A percentile compares a stretch with the other conserved stretches of the same genome.
These are phyloP conservation scores for Synanthedon tipuliformis DNA, from an alignment of 2,888 invertebrate species.

Conservation along the genomic window DNA sequence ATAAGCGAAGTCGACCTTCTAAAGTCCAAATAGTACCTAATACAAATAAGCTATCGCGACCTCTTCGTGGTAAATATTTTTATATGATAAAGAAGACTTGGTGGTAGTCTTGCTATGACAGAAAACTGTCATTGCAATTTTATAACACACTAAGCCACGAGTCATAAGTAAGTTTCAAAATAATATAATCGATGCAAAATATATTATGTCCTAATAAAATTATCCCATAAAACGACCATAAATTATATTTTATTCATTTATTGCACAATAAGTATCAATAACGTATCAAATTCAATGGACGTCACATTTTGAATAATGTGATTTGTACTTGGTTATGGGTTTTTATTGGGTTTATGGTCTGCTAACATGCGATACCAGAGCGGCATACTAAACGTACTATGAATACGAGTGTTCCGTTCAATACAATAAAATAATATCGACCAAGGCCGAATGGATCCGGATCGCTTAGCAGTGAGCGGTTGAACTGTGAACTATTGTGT, in stretches of 20 bases:
- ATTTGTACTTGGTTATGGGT: background rate
- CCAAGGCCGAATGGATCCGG: constrained; percentile 57
- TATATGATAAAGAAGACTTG: too few relatives aligned
- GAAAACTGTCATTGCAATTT: too few relatives aligned
- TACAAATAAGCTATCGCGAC: too few relatives aligned
- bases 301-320: background rate
- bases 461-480: constrained; percentile 28
- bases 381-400: constrained; percentile 18
- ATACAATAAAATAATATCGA: constrained; percentile 40
- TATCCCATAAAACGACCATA: too few relatives aligned
- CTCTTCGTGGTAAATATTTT: too few relatives aligned
- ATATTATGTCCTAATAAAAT: too few relatives aligned
- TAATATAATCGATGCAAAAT: too few relatives aligned
- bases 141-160: too few relatives aligned
- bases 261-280: background rate
- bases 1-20: too few relatives aligned
- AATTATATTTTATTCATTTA: background rate
- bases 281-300: background rate
- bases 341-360: constrained; percentile 3
- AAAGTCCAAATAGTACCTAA: too few relatives aligned
- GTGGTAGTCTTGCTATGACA: too few relatives aligned
- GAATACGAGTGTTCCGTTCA: constrained; percentile 21
- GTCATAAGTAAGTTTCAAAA: too few relatives aligned
- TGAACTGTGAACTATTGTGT: constrained; percentile 64
- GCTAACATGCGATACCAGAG: constrained; percentile 8